A percentile compares a stretch with the other conserved stretches of the same genome.
Conservation (phyloP, 2,797 vertebrate species). For the Callimico goeldii region DNA sequence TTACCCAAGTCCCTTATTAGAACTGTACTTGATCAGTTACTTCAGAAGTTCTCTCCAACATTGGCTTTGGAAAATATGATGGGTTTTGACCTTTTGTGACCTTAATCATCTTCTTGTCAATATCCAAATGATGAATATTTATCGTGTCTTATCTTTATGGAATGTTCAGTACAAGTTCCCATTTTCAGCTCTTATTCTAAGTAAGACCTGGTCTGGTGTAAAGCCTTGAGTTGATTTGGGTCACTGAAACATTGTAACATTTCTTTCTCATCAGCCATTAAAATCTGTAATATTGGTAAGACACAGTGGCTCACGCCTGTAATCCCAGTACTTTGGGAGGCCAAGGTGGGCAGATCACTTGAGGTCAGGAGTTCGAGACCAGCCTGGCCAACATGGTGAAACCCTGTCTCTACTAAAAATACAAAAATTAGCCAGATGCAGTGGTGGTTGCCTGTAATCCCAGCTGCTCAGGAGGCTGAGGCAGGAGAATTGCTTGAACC, state of each 20-base stretch:
- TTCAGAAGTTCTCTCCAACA: not conserved
- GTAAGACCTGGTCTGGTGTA: not conserved
- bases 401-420: too few species aligned
- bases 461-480: too few species aligned
- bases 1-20: not conserved
- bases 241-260: not conserved
- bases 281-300: not conserved
- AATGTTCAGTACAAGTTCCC: not conserved
- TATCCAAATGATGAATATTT: not conserved
- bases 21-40: not conserved
- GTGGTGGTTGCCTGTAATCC: too few species aligned
- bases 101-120: not conserved
- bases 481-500: too few species aligned
- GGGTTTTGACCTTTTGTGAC: not conserved
- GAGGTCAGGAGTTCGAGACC: too few species aligned
- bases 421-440: too few species aligned
- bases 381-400: too few species aligned
- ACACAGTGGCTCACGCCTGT: too few species aligned
- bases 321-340: too few species aligned
- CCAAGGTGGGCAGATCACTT: too few species aligned
- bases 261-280: not conserved
- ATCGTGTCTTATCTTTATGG: not conserved
- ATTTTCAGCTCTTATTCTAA: not conserved
- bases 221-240: not conserved
- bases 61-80: not conserved